These are phyloP conservation scores for Drosophila silvestris DNA, from an alignment of 2,888 invertebrate genomes.

Conservation along the genomic window DNA sequence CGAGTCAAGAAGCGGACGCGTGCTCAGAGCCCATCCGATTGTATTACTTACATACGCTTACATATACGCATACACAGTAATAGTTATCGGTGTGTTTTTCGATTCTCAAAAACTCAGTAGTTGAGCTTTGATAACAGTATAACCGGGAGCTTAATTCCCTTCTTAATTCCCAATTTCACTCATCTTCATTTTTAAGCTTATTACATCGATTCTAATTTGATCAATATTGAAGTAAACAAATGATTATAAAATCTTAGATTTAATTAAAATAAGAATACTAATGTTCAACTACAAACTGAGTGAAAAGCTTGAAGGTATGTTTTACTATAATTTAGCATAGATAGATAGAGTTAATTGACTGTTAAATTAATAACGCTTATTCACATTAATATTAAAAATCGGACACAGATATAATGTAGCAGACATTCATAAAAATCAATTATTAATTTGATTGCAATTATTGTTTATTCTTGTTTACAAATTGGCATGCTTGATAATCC, in stretches of 20 bases:
- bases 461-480: constrained; percentile 30
- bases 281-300: not conserved
- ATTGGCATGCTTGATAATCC: constrained; percentile 62
- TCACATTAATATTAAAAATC: not conserved
- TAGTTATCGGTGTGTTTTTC: not conserved
- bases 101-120: not conserved
- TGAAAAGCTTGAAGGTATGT: not conserved
- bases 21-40: constrained; percentile 16
- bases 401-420: not conserved
- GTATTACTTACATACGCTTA: constrained; percentile 10
- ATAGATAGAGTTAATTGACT: not conserved
- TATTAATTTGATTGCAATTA: not conserved
- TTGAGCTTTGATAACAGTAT: not conserved
- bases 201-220: not conserved
- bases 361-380: not conserved
- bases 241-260: not conserved
- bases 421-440: not conserved
- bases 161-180: not conserved
- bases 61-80: too few relatives aligned
- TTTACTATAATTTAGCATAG: not conserved
- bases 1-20: constrained; percentile 21
- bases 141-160: not conserved
- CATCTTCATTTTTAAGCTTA: not conserved
- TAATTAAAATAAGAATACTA: not conserved
- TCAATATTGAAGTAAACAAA: not conserved